Percentiles rank a stretch among this genome's conserved stretches.
Evolutionary conservation across 2,888 invertebrate species (phyloP).

Genomic region (Dastarcus helophoroides): DNA sequence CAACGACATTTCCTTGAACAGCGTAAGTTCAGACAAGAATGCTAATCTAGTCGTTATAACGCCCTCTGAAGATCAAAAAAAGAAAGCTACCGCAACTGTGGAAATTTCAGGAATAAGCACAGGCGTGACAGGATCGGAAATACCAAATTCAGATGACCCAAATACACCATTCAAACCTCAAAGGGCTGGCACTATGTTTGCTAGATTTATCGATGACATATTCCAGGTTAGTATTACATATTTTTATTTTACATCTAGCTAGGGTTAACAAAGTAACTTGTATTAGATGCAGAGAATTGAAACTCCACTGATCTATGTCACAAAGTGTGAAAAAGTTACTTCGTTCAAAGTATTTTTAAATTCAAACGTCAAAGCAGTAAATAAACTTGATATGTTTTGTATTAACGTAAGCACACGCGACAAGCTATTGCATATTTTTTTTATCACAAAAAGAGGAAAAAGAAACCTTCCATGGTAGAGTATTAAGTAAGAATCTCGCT

Average conservation of each 20-base stretch:
- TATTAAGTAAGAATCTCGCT: too few species aligned
- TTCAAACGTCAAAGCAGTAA: too few species aligned
- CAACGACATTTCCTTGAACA: conserved; percentile 26
- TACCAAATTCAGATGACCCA: conserved; percentile 13
- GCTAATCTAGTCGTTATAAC: conserved; percentile 9
- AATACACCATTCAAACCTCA: conserved; percentile 25
- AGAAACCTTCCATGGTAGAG: too few species aligned
- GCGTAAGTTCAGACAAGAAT: conserved; percentile 23
- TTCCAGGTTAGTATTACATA: conserved; percentile 32
- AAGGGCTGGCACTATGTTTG: conserved; percentile 28
- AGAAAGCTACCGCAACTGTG: conserved; percentile 18
- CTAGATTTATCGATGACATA: conserved; percentile 32
- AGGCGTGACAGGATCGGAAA: conserved; percentile 17
- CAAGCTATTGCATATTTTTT: too few species aligned
- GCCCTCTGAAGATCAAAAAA: conserved; percentile 5
- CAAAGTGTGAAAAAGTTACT: too few species aligned
- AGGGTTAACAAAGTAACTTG: too few species aligned
- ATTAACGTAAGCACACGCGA: too few species aligned
- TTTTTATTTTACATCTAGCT: conserved; percentile 3
- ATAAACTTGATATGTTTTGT: too few species aligned
- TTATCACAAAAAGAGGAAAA: too few species aligned
- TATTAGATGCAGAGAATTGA: too few species aligned
- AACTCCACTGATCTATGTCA: too few species aligned
- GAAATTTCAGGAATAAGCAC: conserved; percentile 27
- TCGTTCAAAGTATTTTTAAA: too few species aligned